Evolutionary conservation across 2,113 vertebrate genomes (phyloP), one percentile per base, ranked within the genome.

Genomic region (Plectropomus leopardus): DNA sequence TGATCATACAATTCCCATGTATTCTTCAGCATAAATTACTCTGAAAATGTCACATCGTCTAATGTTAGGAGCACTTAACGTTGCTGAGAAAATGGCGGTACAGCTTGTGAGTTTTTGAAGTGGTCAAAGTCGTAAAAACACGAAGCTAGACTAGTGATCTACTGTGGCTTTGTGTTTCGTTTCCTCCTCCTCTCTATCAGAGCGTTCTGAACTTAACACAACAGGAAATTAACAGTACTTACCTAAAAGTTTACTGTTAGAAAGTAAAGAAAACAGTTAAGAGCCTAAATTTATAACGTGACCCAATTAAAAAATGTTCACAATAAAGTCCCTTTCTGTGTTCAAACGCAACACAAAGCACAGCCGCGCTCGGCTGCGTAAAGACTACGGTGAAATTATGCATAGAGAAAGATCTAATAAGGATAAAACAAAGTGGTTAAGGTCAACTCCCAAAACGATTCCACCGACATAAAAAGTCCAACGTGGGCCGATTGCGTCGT

Each of bases 321-420:
- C 24, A 60, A 66, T 5, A 70, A 73, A 83, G 57, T 89, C 79
- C 86, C 88, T 88, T 92, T 79, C 86, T 69, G 78, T 61, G 32
- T 63, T 84, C n/a, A 64, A 82, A 79, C 15, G n/a, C 53, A 54
- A 82, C 70, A 85, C 60, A 71, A 9, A 68, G 23, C 51, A 55
- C 51, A 48, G 50, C 60, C 61, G 42, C 71, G 13, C 34, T 13
- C 15, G 26, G 68, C 81, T 65, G 78, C 28, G 16, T 63, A 53
- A 70, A 78, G 61, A 80, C 84, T 80, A 87, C 84, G 63, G 78
- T 72, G 78, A 84, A 74, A 73, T 72, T 76, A 82, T 94, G 92
- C 91, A 94, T 93, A 93, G 90, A 93, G 87, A 85, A 82, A 76
- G n/a, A 42, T 81, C 58, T 73, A 85, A 55, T 28, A 65, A 80